Conservation (phyloP, 2,113 vertebrate genomes). For the Chrysemys picta region DNA sequence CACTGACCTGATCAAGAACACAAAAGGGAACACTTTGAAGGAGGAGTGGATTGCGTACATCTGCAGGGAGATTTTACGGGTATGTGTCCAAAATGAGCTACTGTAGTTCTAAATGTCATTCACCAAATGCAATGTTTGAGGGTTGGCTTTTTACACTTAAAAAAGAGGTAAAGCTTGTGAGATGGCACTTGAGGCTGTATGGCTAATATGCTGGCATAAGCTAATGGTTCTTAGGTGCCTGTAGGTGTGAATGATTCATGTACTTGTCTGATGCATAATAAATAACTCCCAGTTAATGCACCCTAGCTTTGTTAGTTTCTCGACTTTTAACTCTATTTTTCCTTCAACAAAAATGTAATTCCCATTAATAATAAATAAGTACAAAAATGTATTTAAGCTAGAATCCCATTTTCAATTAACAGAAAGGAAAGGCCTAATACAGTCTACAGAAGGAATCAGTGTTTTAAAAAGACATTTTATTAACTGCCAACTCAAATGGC, state of each 20-base stretch:
- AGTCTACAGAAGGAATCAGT: neutral
- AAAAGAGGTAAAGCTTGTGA: neutral
- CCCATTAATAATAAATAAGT: neutral
- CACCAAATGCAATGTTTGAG: neutral
- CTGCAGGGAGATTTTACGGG: slow-evolving; percentile 98
- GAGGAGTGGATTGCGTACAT: slow-evolving; percentile 99
- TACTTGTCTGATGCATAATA: slow-evolving; percentile 60
- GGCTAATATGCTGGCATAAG: neutral
- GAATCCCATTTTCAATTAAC: neutral
- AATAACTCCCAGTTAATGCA: slow-evolving; percentile 41
- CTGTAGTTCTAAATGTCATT: neutral
- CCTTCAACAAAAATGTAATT: slow-evolving; percentile 6
- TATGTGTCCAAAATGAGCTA: slow-evolving; percentile 59
- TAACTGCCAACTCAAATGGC: neutral
- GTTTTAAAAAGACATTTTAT: slow-evolving; percentile 31
- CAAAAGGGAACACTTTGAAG: slow-evolving; percentile 97
- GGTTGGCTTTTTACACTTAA: fast-evolving
- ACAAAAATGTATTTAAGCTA: slow-evolving; percentile 5
- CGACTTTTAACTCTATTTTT: slow-evolving; percentile 35
- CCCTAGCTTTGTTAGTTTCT: slow-evolving; percentile 9
- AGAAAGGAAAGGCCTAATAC: neutral
- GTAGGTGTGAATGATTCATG: slow-evolving; percentile 65
- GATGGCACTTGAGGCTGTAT: neutral
- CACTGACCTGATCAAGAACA: slow-evolving; percentile 99
- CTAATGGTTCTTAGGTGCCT: neutral